A percentile compares a stretch with the other conserved stretches of the same genome.
Conservation (phyloP, 2,797 vertebrate genomes). For the Acanthis flammea region DNA sequence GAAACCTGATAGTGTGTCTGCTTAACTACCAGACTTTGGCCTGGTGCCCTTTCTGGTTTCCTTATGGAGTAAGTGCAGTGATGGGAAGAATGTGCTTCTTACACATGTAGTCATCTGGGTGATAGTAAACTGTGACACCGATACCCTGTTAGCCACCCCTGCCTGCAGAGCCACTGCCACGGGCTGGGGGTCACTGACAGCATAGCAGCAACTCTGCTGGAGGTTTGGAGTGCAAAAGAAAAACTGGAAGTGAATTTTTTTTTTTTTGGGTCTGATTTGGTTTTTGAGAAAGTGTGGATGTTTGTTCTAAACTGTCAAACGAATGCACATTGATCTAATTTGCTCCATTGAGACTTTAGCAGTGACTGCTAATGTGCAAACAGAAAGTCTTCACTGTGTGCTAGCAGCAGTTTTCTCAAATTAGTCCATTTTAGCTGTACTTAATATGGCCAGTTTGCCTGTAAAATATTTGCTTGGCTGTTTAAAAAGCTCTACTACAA, state of each 20-base stretch:
- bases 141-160: slow-evolving; percentile 27
- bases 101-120: slow-evolving; percentile 7
- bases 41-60: slow-evolving; percentile 58
- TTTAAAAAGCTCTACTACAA: neutral
- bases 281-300: neutral
- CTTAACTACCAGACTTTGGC: slow-evolving; percentile 57
- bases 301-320: neutral
- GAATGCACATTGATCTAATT: neutral
- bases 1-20: slow-evolving; percentile 63
- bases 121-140: slow-evolving; percentile 56
- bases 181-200: neutral
- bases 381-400: neutral
- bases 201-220: neutral
- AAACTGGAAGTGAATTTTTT: neutral
- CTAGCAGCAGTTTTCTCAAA: neutral
- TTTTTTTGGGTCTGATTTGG: neutral
- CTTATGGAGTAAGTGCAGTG: slow-evolving; percentile 60
- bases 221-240: neutral
- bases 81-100: slow-evolving; percentile 63
- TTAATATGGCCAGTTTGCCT: neutral
- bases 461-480: neutral
- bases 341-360: neutral
- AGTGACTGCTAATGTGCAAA: neutral
- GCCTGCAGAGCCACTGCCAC: neutral
- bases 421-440: neutral